A percentile compares a stretch with the other conserved stretches of the same genome.
These are phyloP conservation scores for Chloebia gouldiae DNA, from an alignment of 2,113 vertebrate species.

Conservation along the genomic window DNA sequence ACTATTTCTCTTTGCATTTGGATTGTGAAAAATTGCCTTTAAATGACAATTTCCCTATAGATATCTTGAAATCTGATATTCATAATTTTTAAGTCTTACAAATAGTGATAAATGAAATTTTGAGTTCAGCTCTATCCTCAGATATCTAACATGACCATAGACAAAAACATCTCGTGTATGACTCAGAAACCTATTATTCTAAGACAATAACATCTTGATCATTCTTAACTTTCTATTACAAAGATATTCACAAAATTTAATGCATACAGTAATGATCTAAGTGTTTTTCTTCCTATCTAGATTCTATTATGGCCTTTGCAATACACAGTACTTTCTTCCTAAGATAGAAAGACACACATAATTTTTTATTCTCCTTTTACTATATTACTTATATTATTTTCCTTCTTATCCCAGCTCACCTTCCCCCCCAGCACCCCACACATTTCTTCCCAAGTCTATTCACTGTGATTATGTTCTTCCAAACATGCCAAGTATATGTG, in stretches of 20 bases:
- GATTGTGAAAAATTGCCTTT: background rate
- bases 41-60: background rate
- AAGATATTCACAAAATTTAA: background rate
- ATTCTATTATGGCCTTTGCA: background rate
- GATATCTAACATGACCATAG: background rate
- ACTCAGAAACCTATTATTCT: background rate
- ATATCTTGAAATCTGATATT: slow-evolving; percentile 23
- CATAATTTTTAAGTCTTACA: background rate
- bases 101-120: slow-evolving; percentile 1
- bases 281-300: background rate
- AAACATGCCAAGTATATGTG: background rate
- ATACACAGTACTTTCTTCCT: background rate
- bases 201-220: slow-evolving; percentile 9
- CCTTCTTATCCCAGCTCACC: background rate
- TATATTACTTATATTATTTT: background rate
- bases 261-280: background rate
- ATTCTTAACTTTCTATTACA: background rate
- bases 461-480: background rate
- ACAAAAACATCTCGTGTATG: background rate
- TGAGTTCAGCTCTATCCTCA: background rate
- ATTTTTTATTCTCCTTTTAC: background rate
- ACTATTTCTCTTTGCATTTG: background rate
- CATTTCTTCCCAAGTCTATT: background rate
- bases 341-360: background rate
- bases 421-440: background rate